A percentile compares a stretch with the other conserved stretches of the same genome.
phyloP scores from a whole-genome alignment of 2,113 vertebrate species.

The Amblyornis subalaris region DNA sequence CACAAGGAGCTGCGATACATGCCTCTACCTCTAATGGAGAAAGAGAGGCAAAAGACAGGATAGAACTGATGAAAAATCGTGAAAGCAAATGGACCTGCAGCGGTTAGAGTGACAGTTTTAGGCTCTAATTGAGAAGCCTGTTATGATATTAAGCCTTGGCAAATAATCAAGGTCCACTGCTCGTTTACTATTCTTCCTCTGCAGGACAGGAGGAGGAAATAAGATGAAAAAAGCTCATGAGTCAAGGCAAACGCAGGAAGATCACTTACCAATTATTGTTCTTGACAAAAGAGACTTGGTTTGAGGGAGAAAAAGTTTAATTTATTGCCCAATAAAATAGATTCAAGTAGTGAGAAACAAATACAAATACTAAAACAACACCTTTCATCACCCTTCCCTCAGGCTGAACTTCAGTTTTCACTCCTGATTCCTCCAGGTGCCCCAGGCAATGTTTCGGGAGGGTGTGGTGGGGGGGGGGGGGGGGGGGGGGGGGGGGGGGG shows the following conservation, averaged over 20 bases:
- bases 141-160: not conserved
- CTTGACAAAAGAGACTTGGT: not conserved
- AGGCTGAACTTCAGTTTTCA: not conserved
- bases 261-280: not conserved
- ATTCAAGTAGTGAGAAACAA: not conserved
- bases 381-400: not conserved
- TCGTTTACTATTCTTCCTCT: not conserved
- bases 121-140: not conserved
- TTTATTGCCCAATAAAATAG: not conserved
- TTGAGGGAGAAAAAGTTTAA: not conserved
- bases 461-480: too few relatives aligned
- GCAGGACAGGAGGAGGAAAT: not conserved
- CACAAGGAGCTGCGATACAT: not conserved
- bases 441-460: fast-evolving
- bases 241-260: not conserved
- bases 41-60: not conserved
- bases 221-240: not conserved
- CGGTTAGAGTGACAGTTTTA: not conserved
- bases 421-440: not conserved
- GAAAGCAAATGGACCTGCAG: not conserved
- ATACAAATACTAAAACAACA: not conserved
- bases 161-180: not conserved
- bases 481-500: too few relatives aligned
- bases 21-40: not conserved
- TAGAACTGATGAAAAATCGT: not conserved